Percentiles rank a stretch among this genome's conserved stretches.
Conservation (phyloP, 2,113 vertebrate species). For the Calyptommatus sinebrachiatus region DNA sequence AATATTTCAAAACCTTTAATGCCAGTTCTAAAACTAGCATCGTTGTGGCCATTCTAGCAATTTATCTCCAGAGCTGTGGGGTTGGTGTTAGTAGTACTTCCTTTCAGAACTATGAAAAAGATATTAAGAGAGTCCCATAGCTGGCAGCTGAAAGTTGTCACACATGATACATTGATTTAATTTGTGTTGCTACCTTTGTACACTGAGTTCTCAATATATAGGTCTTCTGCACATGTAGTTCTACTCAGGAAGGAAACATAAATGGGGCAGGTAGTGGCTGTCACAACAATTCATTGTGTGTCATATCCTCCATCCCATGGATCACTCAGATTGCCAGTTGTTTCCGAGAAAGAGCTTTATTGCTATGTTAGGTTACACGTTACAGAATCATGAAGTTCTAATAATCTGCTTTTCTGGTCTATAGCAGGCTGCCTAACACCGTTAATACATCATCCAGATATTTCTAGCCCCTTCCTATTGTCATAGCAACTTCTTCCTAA, state of each 20-base stretch:
- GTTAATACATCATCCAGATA: too few species aligned
- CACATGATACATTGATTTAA: constrained; percentile 73
- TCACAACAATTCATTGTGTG: constrained; percentile 22
- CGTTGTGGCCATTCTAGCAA: constrained; percentile 62
- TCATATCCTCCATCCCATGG: not conserved
- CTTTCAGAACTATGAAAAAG: constrained; percentile 44
- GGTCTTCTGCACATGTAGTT: constrained; percentile 41
- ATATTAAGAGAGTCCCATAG: constrained; percentile 44
- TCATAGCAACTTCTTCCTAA: too few species aligned
- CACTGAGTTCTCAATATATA: not conserved
- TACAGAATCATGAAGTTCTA: too few species aligned
- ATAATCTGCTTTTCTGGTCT: too few species aligned
- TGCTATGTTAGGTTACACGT: too few species aligned
- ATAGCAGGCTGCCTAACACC: too few species aligned
- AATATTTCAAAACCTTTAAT: constrained; percentile 22
- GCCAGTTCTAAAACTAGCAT: constrained; percentile 60
- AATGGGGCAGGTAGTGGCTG: constrained; percentile 7
- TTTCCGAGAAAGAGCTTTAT: too few species aligned
- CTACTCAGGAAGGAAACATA: constrained; percentile 32
- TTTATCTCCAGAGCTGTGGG: constrained; percentile 60
- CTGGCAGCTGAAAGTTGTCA: constrained; percentile 60
- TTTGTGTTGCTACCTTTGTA: constrained; percentile 61
- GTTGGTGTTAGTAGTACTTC: constrained; percentile 49
- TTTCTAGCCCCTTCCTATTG: too few species aligned
- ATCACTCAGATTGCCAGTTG: too few species aligned